Evolutionary conservation across 1,140 invertebrate species (phyloP), one percentile per base, ranked within the genome.

Genomic region (Anadara kagoshimensis): DNA sequence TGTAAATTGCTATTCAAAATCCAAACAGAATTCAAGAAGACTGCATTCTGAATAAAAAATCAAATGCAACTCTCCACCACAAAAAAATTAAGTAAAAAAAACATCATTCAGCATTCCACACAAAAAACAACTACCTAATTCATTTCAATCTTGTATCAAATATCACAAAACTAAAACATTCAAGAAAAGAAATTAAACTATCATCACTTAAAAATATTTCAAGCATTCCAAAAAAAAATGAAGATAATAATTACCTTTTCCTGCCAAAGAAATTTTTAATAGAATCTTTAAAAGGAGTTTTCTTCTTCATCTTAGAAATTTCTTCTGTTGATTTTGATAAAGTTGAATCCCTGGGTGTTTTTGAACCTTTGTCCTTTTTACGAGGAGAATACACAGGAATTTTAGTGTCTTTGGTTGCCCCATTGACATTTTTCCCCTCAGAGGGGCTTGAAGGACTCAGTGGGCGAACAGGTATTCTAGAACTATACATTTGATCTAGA

Each of bases 191-290:
- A 11, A 16, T 2, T 8, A 58, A 26, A 10, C 16, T 16, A 36
- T 58, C 26, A 58, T 12, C 18, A 36, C 20, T 16, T 7, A 36
- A 36, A n/a, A 36, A 3, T 36, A 3, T 36, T 36, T 36, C 2
- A 36, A 36, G 29, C 29, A 36, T 36, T 36, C 29, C n/a, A n/a
- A n/a, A 36, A 36, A 7, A 36, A 58, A 58, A 58, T 58, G 14
- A 18, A 4, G 47, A 4, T 20, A 49, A 49, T 12, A 24, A 22
- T 11, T 65, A 69, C 73, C 73, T 75, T 54, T 75, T 75, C 41
- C 67, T 64, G 41, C 73, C 73, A 53, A 75, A 75, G 41, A 75
- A 75, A 24, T 51, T 75, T 54, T 75, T 75, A 45, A 75, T 75
- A 51, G 73, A 75, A 24, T 67, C 66, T 24, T 69, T 69, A 43